These are phyloP conservation scores for Tineola bisselliella DNA, from an alignment of 2,888 invertebrate genomes.

Conservation along the genomic window DNA sequence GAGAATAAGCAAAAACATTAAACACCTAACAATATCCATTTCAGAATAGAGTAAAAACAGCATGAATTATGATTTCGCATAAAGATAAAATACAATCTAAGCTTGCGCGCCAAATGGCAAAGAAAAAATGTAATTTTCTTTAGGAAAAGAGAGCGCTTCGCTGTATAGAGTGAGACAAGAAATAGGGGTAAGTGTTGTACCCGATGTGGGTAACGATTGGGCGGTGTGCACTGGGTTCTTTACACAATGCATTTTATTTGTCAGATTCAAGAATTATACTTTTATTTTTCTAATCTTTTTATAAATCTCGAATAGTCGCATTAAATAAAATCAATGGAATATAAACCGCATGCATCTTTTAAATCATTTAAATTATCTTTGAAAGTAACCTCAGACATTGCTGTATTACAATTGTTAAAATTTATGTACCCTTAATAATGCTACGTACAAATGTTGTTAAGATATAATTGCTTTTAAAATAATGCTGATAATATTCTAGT, in stretches of 20 bases:
- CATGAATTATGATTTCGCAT: conserved; percentile 64
- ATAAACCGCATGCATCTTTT: too few species aligned
- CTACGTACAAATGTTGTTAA: too few species aligned
- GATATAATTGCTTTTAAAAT: too few species aligned
- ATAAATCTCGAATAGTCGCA: too few species aligned
- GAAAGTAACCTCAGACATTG: too few species aligned
- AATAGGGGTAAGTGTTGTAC: conserved; percentile 26
- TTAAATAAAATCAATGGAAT: too few species aligned
- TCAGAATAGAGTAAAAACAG: conserved; percentile 48
- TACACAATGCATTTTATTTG: conserved; percentile 3
- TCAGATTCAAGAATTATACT: not conserved
- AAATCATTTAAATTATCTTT: too few species aligned
- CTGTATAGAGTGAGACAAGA: conserved; percentile 37
- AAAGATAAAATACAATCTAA: conserved; percentile 65
- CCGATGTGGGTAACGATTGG: conserved; percentile 18
- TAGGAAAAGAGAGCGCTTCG: conserved; percentile 35
- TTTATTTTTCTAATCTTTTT: not conserved
- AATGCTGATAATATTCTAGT: not conserved
- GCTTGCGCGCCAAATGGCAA: conserved; percentile 54
- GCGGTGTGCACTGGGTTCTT: conserved; percentile 3
- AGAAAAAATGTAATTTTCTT: conserved; percentile 57
- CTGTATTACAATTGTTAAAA: too few species aligned
- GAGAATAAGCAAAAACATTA: conserved; percentile 19
- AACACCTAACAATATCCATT: conserved; percentile 44
- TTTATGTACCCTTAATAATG: too few species aligned